These are phyloP conservation scores for Epicampocera succincta DNA, from an alignment of 2,888 invertebrate genomes.

Conservation along the genomic window DNA sequence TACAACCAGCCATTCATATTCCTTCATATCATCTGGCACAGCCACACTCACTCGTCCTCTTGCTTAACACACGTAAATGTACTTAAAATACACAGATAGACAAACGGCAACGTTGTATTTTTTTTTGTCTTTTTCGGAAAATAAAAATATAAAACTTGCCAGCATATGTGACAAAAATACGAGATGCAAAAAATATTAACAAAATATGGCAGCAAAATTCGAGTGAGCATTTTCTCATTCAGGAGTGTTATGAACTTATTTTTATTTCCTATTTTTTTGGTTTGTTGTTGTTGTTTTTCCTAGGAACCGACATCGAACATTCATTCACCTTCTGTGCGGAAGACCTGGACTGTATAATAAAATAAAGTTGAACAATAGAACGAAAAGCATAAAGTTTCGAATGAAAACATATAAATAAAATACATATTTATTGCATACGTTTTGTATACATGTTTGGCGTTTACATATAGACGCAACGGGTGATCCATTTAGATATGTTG, in stretches of 20 bases:
- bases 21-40: neutral
- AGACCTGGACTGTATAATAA: slow-evolving; percentile 65
- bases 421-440: slow-evolving; percentile 31
- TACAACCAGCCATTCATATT: neutral
- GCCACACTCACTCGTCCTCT: neutral
- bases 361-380: slow-evolving; percentile 20
- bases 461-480: too few relatives aligned
- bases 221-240: slow-evolving; percentile 17
- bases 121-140: slow-evolving; percentile 11
- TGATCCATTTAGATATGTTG: too few relatives aligned
- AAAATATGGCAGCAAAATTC: slow-evolving; percentile 39
- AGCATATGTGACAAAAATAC: slow-evolving; percentile 68
- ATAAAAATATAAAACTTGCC: slow-evolving; percentile 45
- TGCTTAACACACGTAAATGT: slow-evolving; percentile 13
- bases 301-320: slow-evolving; percentile 43
- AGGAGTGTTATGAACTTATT: slow-evolving; percentile 38
- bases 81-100: slow-evolving; percentile 8
- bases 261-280: slow-evolving; percentile 2
- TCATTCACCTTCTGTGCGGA: slow-evolving; percentile 40
- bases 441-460: neutral
- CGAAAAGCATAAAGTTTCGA: slow-evolving; percentile 17
- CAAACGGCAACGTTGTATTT: neutral
- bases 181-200: slow-evolving; percentile 58
- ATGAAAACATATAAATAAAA: slow-evolving; percentile 53
- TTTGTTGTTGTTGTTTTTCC: slow-evolving; percentile 5